phyloP scores from a whole-genome alignment of 2,888 invertebrate species.

The Microplitis manilae region DNA sequence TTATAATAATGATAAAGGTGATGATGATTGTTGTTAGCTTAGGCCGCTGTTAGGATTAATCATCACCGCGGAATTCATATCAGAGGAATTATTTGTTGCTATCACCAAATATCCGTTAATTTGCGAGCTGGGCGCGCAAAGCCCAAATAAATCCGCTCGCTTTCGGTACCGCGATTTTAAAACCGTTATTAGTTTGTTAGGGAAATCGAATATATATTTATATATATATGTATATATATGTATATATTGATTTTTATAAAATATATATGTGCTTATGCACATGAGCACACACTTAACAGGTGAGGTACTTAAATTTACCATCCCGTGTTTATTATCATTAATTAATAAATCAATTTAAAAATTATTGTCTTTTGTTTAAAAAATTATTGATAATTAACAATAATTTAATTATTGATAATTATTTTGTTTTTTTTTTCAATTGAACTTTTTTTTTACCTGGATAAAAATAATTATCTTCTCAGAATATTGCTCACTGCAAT shows the following conservation, averaged over 20 bases:
- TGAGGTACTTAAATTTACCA: constrained; percentile 63
- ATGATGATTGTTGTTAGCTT: constrained; percentile 17
- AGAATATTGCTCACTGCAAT: background rate
- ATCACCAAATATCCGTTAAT: background rate
- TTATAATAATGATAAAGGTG: constrained; percentile 29
- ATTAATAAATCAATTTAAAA: constrained; percentile 7
- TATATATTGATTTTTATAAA: constrained; percentile 24
- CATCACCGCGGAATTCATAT: background rate
- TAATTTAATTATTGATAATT: background rate
- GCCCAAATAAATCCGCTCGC: constrained; percentile 66
- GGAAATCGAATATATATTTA: constrained; percentile 50
- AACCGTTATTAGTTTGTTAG: constrained; percentile 60
- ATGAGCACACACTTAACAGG: constrained; percentile 57
- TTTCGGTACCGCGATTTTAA: constrained; percentile 69
- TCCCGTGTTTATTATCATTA: constrained; percentile 26
- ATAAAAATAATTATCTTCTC: background rate
- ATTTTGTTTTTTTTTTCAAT: background rate
- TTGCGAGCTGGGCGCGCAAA: constrained; percentile 71
- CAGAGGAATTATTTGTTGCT: constrained; percentile 4
- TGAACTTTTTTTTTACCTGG: background rate
- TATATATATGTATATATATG: constrained; percentile 41
- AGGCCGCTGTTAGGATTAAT: constrained; percentile 16
- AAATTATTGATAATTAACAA: background rate
- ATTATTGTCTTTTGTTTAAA: background rate
- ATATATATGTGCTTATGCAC: constrained; percentile 39